phyloP scores from a whole-genome alignment of 2,888 invertebrate species.

The Autographa gamma region DNA sequence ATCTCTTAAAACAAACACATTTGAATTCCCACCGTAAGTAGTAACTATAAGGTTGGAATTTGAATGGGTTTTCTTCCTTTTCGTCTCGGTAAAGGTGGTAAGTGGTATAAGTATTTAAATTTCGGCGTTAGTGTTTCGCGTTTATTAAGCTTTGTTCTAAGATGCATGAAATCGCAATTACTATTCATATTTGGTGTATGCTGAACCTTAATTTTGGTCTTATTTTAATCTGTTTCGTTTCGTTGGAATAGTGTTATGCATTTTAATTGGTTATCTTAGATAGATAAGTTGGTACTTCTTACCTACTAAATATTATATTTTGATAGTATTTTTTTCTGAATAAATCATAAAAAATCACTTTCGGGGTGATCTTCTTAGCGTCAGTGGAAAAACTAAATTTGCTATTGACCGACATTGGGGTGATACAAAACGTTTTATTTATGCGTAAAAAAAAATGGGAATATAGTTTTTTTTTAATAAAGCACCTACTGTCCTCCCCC shows the following conservation, averaged over 20 bases:
- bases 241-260: neutral
- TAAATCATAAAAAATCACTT: too few species aligned
- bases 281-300: too few species aligned
- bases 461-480: too few species aligned
- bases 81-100: conserved; percentile 2
- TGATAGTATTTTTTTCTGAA: too few species aligned
- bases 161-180: conserved; percentile 5
- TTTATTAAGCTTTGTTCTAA: conserved; percentile 10
- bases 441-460: too few species aligned
- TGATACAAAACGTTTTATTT: too few species aligned
- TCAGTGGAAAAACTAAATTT: too few species aligned
- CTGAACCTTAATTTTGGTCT: neutral
- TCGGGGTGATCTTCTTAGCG: too few species aligned
- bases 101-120: neutral
- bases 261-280: neutral
- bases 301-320: too few species aligned
- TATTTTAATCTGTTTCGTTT: neutral
- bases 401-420: too few species aligned
- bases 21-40: conserved; percentile 10
- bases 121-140: neutral
- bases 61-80: neutral
- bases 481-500: too few species aligned
- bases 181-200: neutral
- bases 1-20: conserved; percentile 12
- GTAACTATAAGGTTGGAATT: neutral